Base-by-base conservation (phyloP, 2,797 vertebrate species). In the Siniperca obscura region DNA sequence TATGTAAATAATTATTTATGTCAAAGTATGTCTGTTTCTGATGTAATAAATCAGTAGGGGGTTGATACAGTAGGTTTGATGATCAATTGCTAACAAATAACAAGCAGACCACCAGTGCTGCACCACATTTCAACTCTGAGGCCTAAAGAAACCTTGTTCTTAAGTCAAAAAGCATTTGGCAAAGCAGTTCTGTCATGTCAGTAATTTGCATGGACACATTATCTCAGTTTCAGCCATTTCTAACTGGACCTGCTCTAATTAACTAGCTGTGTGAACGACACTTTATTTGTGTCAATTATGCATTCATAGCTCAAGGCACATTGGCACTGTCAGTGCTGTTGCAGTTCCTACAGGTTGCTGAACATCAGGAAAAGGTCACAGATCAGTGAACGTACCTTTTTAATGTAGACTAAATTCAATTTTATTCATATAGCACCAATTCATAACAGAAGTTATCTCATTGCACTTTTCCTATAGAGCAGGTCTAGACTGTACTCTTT, bases 261-360 rank as follows among this genome's bases (percentile, higher is more conserved):
- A 57, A 68, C 40, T 42, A 13, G 6, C 52, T 2, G 36, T 46
- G 36, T 59, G 30, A 68, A 42, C 13, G 27, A 5, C 44, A 46
- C 64, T 53, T 73, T 5, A 64, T 82, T 53, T 55, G 52, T 77
- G 65, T 83, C 60, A 52, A 3, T 70, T 53, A 30, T 17, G 21
- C 14, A 7, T 7, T 36, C 36, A 36, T 36, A 66, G 40, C 50
- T 75, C 4, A 1, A 7, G 38, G 60, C 46, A 67, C 44, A 61
- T 11, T 19, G 30, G 2, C 2, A 1, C 30, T 25, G 34, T 46
- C 66, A 27, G 36, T 61, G 40, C 38, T 46, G 44, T 4, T 56
- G 48, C 30, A 25, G 25, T 46, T 55, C 17, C 66, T 57, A 10
- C 30, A 61, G 72, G 55, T 25, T 7, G 19, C 30, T 62, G 68